Conservation (phyloP, 2,888 invertebrate genomes). For the Eucriotettix oculatus region DNA sequence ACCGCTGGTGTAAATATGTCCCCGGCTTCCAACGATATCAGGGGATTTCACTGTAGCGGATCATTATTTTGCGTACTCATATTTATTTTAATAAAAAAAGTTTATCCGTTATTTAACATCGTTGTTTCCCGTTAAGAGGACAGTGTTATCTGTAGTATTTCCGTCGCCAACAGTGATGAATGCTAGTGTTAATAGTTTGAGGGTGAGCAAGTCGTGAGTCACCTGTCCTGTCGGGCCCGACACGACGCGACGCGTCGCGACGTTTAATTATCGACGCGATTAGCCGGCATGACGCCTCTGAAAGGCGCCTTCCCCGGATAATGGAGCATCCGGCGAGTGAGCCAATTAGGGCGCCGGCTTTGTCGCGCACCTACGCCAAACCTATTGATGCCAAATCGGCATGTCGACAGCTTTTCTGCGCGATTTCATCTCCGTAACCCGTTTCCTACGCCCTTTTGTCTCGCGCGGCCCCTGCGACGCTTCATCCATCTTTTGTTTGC, state of each 20-base stretch:
- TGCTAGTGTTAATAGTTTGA: too few relatives aligned
- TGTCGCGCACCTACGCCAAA: not conserved
- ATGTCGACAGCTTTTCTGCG: not conserved
- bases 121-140: too few relatives aligned
- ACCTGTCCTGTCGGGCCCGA: not conserved
- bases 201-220: too few relatives aligned
- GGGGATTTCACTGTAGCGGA: too few relatives aligned
- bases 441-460: not conserved
- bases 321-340: not conserved
- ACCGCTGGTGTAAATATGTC: too few relatives aligned
- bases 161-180: too few relatives aligned
- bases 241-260: not conserved
- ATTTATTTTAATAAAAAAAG: too few relatives aligned
- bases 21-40: too few relatives aligned
- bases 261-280: not conserved
- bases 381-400: not conserved
- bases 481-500: too few relatives aligned
- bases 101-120: too few relatives aligned
- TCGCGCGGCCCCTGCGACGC: not conserved
- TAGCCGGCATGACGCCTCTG: not conserved
- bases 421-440: not conserved
- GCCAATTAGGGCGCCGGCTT: not conserved
- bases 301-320: not conserved
- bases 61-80: too few relatives aligned
- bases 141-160: too few relatives aligned